phyloP scores from a whole-genome alignment of 1,140 invertebrate species.

The Drosophila nigrodunni region DNA sequence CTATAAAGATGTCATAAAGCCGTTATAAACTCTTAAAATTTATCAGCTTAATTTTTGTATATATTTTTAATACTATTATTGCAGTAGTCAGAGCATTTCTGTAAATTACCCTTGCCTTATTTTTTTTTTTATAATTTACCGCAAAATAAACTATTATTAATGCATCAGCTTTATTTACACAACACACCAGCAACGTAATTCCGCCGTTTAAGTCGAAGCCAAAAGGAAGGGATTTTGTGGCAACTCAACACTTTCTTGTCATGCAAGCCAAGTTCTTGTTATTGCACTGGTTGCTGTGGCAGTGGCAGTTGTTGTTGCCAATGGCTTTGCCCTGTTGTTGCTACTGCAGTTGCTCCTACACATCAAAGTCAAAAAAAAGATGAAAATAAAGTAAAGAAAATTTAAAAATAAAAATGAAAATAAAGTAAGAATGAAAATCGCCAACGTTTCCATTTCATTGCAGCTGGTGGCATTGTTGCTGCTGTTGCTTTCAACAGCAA shows the following conservation, averaged over 20 bases:
- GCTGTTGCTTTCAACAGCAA: conserved; percentile 42
- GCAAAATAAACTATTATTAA: neutral
- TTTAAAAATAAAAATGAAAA: conserved; percentile 28
- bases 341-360: conserved; percentile 21
- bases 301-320: conserved; percentile 6
- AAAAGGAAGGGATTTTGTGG: neutral
- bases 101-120: no score
- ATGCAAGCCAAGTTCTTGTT: conserved; percentile 14
- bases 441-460: conserved; percentile 75
- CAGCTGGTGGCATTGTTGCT: conserved; percentile 43
- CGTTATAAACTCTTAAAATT: no score
- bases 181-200: conserved; percentile 7
- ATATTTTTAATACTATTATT: no score
- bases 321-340: conserved; percentile 30
- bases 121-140: neutral
- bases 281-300: conserved; percentile 1
- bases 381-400: conserved; percentile 16
- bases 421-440: conserved; percentile 59
- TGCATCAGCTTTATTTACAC: neutral
- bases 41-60: no score
- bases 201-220: neutral
- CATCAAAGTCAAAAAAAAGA: conserved; percentile 45
- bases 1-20: no score
- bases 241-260: conserved; percentile 18
- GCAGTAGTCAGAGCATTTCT: no score